Conservation (phyloP, 1,140 invertebrate species). For the Zaprionus vittiger region DNA sequence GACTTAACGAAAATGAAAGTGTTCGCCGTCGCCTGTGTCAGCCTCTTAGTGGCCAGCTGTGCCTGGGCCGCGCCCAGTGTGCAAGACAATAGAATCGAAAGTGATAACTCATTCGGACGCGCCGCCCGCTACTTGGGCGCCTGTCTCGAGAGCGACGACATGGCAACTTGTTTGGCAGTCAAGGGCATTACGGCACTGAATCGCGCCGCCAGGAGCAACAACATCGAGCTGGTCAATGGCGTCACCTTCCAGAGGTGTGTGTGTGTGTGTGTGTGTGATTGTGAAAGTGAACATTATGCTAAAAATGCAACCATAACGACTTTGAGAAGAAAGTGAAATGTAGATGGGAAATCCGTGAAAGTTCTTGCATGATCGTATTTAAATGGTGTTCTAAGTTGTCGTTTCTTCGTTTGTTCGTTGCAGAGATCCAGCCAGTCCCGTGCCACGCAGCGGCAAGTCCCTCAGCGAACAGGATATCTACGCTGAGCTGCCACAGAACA, state of each 20-base stretch:
- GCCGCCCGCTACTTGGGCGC: constrained; percentile 78
- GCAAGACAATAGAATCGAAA: constrained; percentile 80
- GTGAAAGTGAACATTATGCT: constrained; percentile 36
- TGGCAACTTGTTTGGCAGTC: constrained; percentile 86
- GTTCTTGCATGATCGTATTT: neutral
- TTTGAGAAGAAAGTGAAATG: constrained; percentile 14
- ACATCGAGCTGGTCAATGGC: constrained; percentile 86
- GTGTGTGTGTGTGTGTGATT: constrained; percentile 83
- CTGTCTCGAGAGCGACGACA: constrained; percentile 84
- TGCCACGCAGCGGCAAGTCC: constrained; percentile 85
- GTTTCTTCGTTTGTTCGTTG: constrained; percentile 22
- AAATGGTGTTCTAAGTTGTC: constrained; percentile 12
- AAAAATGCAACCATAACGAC: constrained; percentile 3
- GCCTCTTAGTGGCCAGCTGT: constrained; percentile 70
- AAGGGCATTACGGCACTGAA: constrained; percentile 86
- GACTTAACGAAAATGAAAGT: constrained; percentile 81
- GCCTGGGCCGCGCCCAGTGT: constrained; percentile 80
- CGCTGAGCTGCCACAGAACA: constrained; percentile 85
- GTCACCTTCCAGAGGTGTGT: constrained; percentile 86
- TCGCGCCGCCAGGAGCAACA: constrained; percentile 86
- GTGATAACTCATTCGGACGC: constrained; percentile 69
- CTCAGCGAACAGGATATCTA: constrained; percentile 86
- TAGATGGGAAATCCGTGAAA: constrained; percentile 12
- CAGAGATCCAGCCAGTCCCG: constrained; percentile 78
- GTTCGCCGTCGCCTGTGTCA: constrained; percentile 74